Percentiles rank a stretch among this genome's conserved stretches.
Evolutionary conservation across 2,113 vertebrate genomes (phyloP).

Genomic region (Chionomys nivalis): DNA sequence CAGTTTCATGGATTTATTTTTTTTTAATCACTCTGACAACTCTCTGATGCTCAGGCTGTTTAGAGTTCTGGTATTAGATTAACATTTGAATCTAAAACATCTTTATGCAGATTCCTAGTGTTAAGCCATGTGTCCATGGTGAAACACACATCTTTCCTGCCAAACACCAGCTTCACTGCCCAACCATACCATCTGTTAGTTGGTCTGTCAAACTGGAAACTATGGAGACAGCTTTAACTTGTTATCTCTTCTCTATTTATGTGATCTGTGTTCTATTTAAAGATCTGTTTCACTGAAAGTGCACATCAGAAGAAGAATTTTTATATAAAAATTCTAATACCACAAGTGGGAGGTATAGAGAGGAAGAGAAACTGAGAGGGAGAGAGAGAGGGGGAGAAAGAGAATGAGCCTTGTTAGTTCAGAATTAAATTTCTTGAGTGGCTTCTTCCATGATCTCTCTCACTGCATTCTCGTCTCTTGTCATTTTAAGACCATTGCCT

Average conservation of each 20-base stretch:
- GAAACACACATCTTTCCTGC: background rate
- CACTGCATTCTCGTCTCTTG: background rate
- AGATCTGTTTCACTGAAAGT: background rate
- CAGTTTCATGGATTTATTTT: background rate
- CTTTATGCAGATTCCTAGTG: background rate
- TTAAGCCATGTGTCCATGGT: background rate
- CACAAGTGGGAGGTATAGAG: too few species aligned
- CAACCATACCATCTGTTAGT: background rate
- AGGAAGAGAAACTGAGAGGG: too few species aligned
- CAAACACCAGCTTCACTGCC: background rate
- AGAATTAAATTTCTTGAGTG: background rate
- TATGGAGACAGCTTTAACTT: background rate
- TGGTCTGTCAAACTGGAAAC: background rate
- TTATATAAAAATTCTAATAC: background rate
- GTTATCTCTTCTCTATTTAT: background rate
- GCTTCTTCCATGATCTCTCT: background rate
- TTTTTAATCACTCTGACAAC: background rate
- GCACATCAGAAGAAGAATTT: background rate
- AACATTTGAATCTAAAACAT: background rate
- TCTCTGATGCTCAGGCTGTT: background rate
- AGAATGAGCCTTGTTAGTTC: background rate
- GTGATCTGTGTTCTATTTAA: background rate
- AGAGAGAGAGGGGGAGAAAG: too few species aligned
- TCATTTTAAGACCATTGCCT: background rate
- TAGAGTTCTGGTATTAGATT: background rate